Base-by-base conservation (phyloP, 2,888 invertebrate species). In the Lepidocyrtinus sp. region DNA sequence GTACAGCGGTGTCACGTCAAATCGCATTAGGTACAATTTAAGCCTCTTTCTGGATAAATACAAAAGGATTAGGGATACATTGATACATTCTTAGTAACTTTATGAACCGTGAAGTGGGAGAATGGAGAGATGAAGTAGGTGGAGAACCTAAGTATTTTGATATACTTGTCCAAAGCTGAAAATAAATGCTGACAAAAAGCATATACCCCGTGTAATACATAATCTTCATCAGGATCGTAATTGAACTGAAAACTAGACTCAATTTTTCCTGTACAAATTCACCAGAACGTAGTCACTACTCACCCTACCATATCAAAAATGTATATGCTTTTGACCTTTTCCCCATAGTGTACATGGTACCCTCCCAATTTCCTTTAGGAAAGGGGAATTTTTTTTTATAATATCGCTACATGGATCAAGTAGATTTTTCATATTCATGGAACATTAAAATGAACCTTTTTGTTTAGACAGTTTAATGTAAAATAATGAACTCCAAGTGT, bases 321-420 rank as follows among this genome's bases (percentile, higher is more conserved):
- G 77, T 71, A 72, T 77, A 68, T 63, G 36, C 62, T 73, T 73
- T 78, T 78, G 78, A 78, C 78, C 78, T 78, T 78, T 36, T 78
- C 78, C 78, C 78, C 73, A 72, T 62, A 27, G n/a, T n/a, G n/a
- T n/a, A n/a, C n/a, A n/a, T n/a, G n/a, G n/a, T n/a, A n/a, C n/a
- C n/a, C 50, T 71, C 27, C 68, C 21, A 21, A 15, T 50, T 26
- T 74, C 67, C 59, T 59, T 67, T 55, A 27, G 19, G 21, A 21
- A 25, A 73, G 2, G 26, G 27, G 36, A 26, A 24, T 63, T 15
- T n/a, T n/a, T n/a, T n/a, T n/a, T n/a, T n/a, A n/a, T n/a, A n/a
- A n/a, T n/a, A n/a, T n/a, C n/a, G n/a, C n/a, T n/a, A n/a, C n/a
- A n/a, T n/a, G n/a, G n/a, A n/a, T n/a, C 46, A 21, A 36, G 61